phyloP scores from a whole-genome alignment of 2,888 invertebrate genomes.

The Drosophila tripunctata region DNA sequence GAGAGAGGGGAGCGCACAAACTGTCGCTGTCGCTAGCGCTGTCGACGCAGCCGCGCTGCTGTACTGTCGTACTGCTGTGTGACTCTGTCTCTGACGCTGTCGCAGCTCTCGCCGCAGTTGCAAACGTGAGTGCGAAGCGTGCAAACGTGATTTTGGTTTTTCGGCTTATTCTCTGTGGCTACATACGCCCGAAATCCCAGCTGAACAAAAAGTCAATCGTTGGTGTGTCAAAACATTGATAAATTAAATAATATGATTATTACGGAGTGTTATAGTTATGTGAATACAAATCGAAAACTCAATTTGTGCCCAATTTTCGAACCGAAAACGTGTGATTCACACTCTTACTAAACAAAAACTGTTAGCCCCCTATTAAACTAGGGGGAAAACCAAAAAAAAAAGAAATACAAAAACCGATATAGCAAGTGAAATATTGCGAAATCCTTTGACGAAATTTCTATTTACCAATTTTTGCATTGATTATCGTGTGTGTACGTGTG shows the following conservation, averaged over 20 bases:
- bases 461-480: constrained; percentile 41
- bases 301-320: constrained; percentile 1
- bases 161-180: constrained; percentile 25
- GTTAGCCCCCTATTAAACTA: not conserved
- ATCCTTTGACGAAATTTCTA: constrained; percentile 56
- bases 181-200: constrained; percentile 19
- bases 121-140: constrained; percentile 80
- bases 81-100: constrained; percentile 25
- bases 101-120: constrained; percentile 65
- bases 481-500: constrained; percentile 10
- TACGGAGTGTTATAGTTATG: constrained; percentile 22
- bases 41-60: constrained; percentile 23
- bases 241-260: constrained; percentile 53
- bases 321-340: constrained; percentile 12
- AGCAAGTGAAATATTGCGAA: constrained; percentile 48
- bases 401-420: not conserved
- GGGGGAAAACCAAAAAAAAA: constrained; percentile 18
- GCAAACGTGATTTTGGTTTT: constrained; percentile 80
- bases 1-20: constrained; percentile 23
- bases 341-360: constrained; percentile 3
- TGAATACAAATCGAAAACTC: constrained; percentile 7
- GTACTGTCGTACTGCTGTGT: constrained; percentile 21
- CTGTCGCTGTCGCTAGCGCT: constrained; percentile 29
- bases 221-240: constrained; percentile 30
- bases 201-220: constrained; percentile 18